Conservation (phyloP, 53 echinoderm and acorn worm species). For the Henricia sp. region DNA sequence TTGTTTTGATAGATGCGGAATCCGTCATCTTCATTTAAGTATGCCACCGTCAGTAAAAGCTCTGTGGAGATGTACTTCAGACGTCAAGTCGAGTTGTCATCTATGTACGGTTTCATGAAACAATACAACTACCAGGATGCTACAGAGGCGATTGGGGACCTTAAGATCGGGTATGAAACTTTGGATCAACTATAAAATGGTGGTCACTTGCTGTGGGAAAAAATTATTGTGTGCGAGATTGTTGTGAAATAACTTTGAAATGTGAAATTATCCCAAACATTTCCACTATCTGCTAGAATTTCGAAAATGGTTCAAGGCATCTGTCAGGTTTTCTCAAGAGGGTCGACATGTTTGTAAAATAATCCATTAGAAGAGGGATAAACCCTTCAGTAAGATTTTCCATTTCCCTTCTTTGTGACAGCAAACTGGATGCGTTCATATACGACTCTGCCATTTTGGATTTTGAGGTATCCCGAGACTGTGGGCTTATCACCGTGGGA, state of each 20-base stretch:
- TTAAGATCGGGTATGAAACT: constrained; percentile 58
- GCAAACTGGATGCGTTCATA: constrained; percentile 70
- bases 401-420: not conserved
- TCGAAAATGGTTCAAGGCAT: too few species aligned
- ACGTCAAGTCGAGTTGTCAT: constrained; percentile 71
- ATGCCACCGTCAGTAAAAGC: constrained; percentile 70
- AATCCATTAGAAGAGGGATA: too few species aligned
- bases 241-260: too few species aligned
- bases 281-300: too few species aligned
- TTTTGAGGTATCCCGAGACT: constrained; percentile 68
- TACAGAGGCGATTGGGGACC: constrained; percentile 52
- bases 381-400: too few species aligned
- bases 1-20: constrained; percentile 57
- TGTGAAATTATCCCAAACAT: too few species aligned
- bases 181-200: too few species aligned
- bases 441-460: constrained; percentile 78
- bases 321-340: too few species aligned
- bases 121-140: constrained; percentile 47
- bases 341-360: too few species aligned
- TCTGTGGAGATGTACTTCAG: constrained; percentile 76
- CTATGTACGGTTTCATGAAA: constrained; percentile 72
- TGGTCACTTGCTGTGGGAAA: too few species aligned
- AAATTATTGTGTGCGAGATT: too few species aligned
- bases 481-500: constrained; percentile 66
- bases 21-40: constrained; percentile 62